These are phyloP conservation scores for Pelecanus crispus DNA, from an alignment of 2,113 vertebrate species.

Conservation along the genomic window DNA sequence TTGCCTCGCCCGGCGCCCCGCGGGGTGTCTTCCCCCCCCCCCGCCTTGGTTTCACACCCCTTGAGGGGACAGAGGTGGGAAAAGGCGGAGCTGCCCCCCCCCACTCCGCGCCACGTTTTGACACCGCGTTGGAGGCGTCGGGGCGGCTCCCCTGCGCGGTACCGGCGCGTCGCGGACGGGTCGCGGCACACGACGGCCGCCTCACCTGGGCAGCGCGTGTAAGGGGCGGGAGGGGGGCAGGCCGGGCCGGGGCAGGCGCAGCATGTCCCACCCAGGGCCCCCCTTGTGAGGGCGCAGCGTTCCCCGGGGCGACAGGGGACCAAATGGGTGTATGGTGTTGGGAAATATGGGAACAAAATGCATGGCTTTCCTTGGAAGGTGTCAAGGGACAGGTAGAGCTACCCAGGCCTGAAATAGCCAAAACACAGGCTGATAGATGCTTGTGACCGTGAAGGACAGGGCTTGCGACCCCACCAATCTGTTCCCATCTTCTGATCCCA, in stretches of 20 bases:
- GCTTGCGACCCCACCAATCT: neutral
- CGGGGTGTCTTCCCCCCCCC: accelerated
- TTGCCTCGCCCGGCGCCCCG: neutral
- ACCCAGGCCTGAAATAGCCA: accelerated
- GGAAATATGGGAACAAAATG: accelerated
- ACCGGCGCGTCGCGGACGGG: accelerated
- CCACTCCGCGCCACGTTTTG: too few species aligned
- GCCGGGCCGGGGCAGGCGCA: too few species aligned
- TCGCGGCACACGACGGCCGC: accelerated
- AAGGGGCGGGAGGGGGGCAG: neutral
- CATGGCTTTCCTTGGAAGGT: neutral
- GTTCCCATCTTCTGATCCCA: neutral
- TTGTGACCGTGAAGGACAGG: neutral
- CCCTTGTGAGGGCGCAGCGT: accelerated
- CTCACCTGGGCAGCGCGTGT: neutral
- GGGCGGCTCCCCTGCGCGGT: neutral
- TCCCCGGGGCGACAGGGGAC: accelerated
- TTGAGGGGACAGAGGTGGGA: neutral
- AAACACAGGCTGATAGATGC: neutral
- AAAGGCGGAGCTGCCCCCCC: neutral
- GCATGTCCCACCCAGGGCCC: neutral
- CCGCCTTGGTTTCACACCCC: neutral
- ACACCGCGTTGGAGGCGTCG: neutral
- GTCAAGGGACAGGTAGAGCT: neutral
- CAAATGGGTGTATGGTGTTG: accelerated